Conservation (phyloP, 2,888 invertebrate species). For the Megaustenia siamemsis region DNA sequence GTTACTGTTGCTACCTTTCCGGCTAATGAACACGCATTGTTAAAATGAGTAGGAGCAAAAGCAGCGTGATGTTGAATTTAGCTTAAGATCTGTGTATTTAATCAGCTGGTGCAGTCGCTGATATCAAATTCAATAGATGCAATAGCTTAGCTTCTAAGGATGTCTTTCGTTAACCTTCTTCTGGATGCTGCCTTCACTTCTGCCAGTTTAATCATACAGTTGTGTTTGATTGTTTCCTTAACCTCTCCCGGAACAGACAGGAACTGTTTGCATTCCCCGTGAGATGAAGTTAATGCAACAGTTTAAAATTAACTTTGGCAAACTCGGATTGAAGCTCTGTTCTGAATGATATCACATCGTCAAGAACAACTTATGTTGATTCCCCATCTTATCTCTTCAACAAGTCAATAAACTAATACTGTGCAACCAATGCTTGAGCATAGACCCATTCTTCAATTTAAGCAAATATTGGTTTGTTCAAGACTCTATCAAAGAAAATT, state of each 20-base stretch:
- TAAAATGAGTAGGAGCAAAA: not conserved
- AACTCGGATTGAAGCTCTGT: not conserved
- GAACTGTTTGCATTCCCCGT: conserved; percentile 1
- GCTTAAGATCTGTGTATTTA: not conserved
- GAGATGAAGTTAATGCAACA: conserved; percentile 33
- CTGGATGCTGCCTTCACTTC: not conserved
- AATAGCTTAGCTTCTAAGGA: not conserved
- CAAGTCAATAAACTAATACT: conserved; percentile 28
- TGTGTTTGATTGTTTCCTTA: conserved; percentile 36
- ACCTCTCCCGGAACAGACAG: not conserved
- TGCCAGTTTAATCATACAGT: conserved; percentile 31
- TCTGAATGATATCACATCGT: conserved; percentile 25
- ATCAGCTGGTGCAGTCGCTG: not conserved
- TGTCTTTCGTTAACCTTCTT: not conserved
- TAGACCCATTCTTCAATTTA: conserved; percentile 19
- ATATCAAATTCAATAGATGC: not conserved
- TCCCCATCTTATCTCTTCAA: conserved; percentile 28
- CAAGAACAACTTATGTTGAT: conserved; percentile 17
- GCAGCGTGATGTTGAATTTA: not conserved
- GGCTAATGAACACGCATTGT: not conserved
- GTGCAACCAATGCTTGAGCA: not conserved
- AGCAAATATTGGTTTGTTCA: conserved; percentile 43
- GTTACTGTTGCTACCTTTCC: too few species aligned
- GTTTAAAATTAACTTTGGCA: conserved; percentile 38
- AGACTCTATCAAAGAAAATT: conserved; percentile 29